phyloP scores from a whole-genome alignment of 1,140 invertebrate species.

The Pseudomyrmex gracilis region DNA sequence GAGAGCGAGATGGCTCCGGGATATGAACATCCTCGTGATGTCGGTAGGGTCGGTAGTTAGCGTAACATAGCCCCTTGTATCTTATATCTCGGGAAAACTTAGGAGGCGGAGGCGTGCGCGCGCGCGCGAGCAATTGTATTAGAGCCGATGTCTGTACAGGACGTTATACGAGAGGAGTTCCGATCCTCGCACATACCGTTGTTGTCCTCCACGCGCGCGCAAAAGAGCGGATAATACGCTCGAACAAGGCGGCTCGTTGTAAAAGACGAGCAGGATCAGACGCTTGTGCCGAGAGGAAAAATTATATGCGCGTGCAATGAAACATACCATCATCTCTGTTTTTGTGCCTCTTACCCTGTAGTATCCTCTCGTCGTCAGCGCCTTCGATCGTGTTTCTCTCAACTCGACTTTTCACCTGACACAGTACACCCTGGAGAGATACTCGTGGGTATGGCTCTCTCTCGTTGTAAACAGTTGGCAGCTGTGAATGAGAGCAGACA shows the following conservation, averaged over 20 bases:
- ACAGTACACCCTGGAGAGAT: conserved; percentile 38
- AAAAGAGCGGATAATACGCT: conserved; percentile 29
- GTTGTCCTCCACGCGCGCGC: too few relatives aligned
- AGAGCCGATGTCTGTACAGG: conserved; percentile 54
- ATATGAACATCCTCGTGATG: conserved; percentile 31
- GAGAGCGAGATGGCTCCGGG: conserved; percentile 36
- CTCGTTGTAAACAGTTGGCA: conserved; percentile 26
- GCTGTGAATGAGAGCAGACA: conserved; percentile 21
- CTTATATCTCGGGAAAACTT: conserved; percentile 65
- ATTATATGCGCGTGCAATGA: conserved; percentile 64
- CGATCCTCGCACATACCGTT: background rate
- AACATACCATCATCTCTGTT: conserved; percentile 58
- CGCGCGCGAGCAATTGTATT: conserved; percentile 72
- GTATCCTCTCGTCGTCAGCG: too few relatives aligned
- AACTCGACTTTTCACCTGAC: conserved; percentile 7
- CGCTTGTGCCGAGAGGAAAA: conserved; percentile 57
- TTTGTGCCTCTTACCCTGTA: conserved; percentile 17
- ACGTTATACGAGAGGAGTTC: background rate
- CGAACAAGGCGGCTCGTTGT: conserved; percentile 32
- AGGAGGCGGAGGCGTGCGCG: background rate
- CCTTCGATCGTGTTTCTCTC: conserved; percentile 31
- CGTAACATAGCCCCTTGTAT: conserved; percentile 24
- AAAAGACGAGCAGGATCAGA: conserved; percentile 24
- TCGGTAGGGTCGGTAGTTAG: conserved; percentile 18
- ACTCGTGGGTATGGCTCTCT: background rate